phyloP scores from a whole-genome alignment of 2,113 vertebrate species.

The Aplodontia rufa region DNA sequence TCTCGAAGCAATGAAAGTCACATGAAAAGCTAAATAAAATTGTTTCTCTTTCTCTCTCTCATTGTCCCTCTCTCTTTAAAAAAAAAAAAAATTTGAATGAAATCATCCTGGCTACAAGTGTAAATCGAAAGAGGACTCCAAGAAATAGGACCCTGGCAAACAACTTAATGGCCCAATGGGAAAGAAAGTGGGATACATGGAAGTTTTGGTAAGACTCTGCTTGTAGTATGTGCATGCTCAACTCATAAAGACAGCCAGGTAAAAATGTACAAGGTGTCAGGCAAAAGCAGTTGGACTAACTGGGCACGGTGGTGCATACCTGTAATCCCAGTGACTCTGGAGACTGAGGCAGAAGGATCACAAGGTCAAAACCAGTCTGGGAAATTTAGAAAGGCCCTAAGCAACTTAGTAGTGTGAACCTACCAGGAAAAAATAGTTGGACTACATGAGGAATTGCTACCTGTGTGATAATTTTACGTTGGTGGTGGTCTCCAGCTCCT shows the following conservation, averaged over 20 bases:
- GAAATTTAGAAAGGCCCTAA: too few relatives aligned
- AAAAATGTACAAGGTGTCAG: background rate
- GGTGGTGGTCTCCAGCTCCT: background rate
- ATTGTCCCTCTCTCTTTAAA: too few relatives aligned
- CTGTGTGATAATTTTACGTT: background rate
- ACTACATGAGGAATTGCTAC: background rate
- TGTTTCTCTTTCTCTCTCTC: too few relatives aligned
- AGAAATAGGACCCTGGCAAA: background rate
- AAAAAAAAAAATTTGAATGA: background rate
- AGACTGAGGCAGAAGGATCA: too few relatives aligned
- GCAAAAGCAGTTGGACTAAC: background rate
- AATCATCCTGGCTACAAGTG: background rate
- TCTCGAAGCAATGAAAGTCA: too few relatives aligned
- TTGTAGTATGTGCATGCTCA: background rate
- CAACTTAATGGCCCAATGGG: background rate
- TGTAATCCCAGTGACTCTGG: too few relatives aligned
- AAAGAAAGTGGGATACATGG: background rate
- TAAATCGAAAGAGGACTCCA: background rate
- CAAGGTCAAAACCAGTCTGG: too few relatives aligned
- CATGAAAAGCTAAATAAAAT: too few relatives aligned
- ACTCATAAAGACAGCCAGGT: background rate
- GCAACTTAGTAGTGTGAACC: too few relatives aligned
- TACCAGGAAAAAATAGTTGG: background rate
- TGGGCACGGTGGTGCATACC: too few relatives aligned
- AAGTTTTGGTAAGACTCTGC: background rate